Evolutionary conservation across 1,140 invertebrate genomes (phyloP).

Genomic region (Oreohelix idahoensis): DNA sequence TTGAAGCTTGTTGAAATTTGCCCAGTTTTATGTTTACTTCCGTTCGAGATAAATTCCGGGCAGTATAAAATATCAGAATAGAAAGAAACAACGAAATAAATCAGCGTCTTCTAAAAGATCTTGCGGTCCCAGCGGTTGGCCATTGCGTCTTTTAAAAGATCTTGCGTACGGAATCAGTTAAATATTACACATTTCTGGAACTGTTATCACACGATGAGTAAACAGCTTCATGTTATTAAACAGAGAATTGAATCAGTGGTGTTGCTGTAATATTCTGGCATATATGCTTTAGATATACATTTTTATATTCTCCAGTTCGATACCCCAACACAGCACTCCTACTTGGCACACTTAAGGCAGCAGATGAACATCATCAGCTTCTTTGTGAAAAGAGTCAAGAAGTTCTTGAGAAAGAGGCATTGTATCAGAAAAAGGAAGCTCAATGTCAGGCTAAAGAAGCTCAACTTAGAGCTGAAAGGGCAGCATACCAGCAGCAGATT

Average conservation of each 20-base stretch:
- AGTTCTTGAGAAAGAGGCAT: constrained; percentile 12
- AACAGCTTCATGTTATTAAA: too few relatives aligned
- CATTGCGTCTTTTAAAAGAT: too few relatives aligned
- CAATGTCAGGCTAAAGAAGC: neutral
- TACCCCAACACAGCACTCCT: constrained; percentile 43
- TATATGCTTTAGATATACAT: neutral
- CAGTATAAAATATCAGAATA: too few relatives aligned
- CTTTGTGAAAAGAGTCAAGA: constrained; percentile 40
- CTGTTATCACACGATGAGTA: too few relatives aligned
- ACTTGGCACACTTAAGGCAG: constrained; percentile 43
- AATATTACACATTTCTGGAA: too few relatives aligned
- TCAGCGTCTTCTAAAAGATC: too few relatives aligned
- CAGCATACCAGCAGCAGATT: neutral
- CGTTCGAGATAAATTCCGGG: too few relatives aligned
- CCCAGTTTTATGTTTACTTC: too few relatives aligned
- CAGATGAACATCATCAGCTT: constrained; percentile 38
- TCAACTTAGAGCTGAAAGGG: neutral
- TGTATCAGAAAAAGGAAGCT: neutral
- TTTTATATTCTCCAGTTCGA: constrained; percentile 12
- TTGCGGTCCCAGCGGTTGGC: too few relatives aligned
- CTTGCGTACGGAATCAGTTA: too few relatives aligned
- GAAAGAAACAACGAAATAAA: too few relatives aligned
- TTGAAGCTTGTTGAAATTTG: too few relatives aligned
- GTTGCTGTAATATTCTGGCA: neutral
- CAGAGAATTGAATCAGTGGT: neutral